A percentile compares a stretch with the other conserved stretches of the same genome.
phyloP scores from a whole-genome alignment of 1,140 invertebrate genomes.

The Panagrolaimus sp. region DNA sequence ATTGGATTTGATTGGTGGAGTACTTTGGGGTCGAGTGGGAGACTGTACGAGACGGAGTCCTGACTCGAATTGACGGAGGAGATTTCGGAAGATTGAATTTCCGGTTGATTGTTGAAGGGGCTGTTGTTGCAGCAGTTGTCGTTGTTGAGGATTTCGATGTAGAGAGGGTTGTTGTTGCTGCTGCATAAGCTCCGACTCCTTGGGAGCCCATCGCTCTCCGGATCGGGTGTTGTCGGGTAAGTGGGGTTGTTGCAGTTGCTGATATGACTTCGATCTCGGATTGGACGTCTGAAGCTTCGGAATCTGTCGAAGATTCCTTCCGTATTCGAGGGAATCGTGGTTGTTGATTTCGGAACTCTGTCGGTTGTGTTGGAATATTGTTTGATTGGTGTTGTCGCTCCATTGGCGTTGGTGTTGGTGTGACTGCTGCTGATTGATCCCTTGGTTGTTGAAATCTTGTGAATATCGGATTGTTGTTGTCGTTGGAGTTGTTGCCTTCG shows the following conservation, averaged over 20 bases:
- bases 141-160: neutral
- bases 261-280: neutral
- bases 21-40: neutral
- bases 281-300: slow-evolving; percentile 12
- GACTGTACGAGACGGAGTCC: slow-evolving; percentile 5
- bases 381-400: neutral
- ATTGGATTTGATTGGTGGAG: neutral
- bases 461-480: slow-evolving; percentile 8
- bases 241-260: neutral
- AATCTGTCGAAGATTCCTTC: slow-evolving; percentile 11
- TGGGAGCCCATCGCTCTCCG: slow-evolving; percentile 7
- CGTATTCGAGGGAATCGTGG: neutral
- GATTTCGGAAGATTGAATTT: slow-evolving; percentile 12
- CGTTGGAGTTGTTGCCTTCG: neutral
- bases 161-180: too few relatives aligned
- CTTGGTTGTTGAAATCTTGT: neutral
- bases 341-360: neutral
- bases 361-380: slow-evolving; percentile 1
- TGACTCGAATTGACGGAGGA: neutral
- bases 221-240: neutral
- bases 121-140: neutral
- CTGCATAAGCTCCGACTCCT: slow-evolving; percentile 11
- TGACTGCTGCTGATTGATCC: neutral
- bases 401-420: neutral
- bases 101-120: slow-evolving; percentile 4